Evolutionary conservation across 2,797 vertebrate genomes (phyloP).

Genomic region (Cichlasoma orientale): DNA sequence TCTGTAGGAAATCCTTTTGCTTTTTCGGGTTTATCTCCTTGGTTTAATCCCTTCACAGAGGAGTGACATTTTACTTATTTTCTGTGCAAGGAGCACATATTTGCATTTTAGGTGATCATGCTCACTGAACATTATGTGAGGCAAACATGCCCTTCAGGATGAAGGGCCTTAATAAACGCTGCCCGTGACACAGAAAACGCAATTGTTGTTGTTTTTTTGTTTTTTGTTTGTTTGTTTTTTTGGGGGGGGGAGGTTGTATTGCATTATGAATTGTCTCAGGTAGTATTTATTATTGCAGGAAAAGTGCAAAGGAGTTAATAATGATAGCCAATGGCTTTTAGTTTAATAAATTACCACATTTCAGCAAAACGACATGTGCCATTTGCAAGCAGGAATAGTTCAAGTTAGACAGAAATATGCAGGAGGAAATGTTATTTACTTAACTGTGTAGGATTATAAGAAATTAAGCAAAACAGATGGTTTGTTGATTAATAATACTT

Average conservation of each 20-base stretch:
- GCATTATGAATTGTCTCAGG: background rate
- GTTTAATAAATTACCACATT: background rate
- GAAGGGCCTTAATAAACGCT: slow-evolving; percentile 8
- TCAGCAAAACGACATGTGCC: background rate
- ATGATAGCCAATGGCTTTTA: background rate
- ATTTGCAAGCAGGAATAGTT: background rate
- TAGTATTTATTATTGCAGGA: background rate
- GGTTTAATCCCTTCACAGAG: background rate
- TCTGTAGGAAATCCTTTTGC: background rate
- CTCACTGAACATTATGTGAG: slow-evolving; percentile 13
- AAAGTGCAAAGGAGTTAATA: background rate
- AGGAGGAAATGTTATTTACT: background rate
- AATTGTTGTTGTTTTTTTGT: background rate
- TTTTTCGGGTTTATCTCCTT: slow-evolving; percentile 8
- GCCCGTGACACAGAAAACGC: background rate
- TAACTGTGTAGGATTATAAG: background rate
- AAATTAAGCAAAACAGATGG: background rate
- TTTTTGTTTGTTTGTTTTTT: background rate
- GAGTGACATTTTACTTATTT: slow-evolving; percentile 1
- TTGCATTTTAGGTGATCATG: slow-evolving; percentile 17
- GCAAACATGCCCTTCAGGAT: background rate
- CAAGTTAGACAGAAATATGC: background rate
- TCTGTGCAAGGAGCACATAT: background rate
- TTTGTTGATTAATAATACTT: background rate
- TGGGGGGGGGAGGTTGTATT: background rate